These are phyloP conservation scores for Drosophila flavopinicola DNA, from an alignment of 2,888 invertebrate genomes.

Conservation along the genomic window DNA sequence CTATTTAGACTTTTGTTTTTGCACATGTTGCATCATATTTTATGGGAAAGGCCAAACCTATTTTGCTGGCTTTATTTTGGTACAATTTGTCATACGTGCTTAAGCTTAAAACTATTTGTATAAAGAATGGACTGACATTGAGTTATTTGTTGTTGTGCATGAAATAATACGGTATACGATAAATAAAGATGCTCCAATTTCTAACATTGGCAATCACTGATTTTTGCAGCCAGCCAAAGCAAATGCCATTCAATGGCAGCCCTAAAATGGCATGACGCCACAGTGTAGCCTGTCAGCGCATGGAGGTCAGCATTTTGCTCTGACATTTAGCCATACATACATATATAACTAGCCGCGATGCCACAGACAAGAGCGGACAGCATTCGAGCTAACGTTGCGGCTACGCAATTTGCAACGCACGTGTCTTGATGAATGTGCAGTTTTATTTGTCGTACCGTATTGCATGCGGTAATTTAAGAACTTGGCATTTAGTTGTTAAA, in stretches of 20 bases:
- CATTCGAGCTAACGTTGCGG: conserved; percentile 18
- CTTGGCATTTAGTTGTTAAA: conserved; percentile 67
- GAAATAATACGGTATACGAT: conserved; percentile 8
- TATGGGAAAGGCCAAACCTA: conserved; percentile 6
- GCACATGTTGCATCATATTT: conserved; percentile 16
- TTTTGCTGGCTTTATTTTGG: conserved; percentile 6
- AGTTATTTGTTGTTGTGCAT: conserved; percentile 9
- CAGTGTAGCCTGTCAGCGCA: conserved; percentile 60
- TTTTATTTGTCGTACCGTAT: conserved; percentile 20
- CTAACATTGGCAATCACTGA: conserved; percentile 22
- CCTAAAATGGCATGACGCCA: conserved; percentile 67
- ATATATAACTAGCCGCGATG: conserved; percentile 39
- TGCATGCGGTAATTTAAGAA: conserved; percentile 57
- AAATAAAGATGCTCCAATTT: conserved; percentile 40
- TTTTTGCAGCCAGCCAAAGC: conserved; percentile 25
- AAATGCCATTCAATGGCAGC: conserved; percentile 65
- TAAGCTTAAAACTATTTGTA: not conserved
- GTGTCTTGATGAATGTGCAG: conserved; percentile 65
- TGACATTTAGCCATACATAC: conserved; percentile 63
- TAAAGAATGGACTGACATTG: conserved; percentile 33
- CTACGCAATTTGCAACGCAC: conserved; percentile 75
- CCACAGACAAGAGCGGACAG: conserved; percentile 23
- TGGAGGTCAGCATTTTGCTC: conserved; percentile 68
- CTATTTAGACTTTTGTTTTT: conserved; percentile 10
- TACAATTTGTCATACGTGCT: conserved; percentile 33